Evolutionary conservation across 2,888 invertebrate genomes (phyloP).

Genomic region (Eupelmus urozonus): DNA sequence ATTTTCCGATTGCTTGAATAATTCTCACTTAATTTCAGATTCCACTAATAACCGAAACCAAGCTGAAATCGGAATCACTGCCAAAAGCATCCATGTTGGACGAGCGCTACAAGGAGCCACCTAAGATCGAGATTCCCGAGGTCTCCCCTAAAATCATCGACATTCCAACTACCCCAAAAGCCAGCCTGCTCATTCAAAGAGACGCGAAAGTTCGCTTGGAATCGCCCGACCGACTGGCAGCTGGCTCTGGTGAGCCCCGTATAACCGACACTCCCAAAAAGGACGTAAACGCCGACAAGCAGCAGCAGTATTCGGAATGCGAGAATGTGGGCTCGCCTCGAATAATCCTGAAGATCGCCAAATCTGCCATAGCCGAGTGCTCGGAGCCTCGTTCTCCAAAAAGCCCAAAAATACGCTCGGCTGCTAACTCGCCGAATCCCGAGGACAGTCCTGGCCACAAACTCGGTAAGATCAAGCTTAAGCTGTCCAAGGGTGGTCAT

Average conservation of each 20-base stretch:
- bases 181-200: constrained; percentile 70
- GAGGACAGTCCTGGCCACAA: constrained; percentile 77
- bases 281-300: constrained; percentile 62
- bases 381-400: constrained; percentile 74
- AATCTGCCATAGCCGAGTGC: constrained; percentile 74
- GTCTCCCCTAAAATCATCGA: constrained; percentile 65
- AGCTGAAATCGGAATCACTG: constrained; percentile 61
- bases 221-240: constrained; percentile 67
- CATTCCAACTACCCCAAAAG: constrained; percentile 61
- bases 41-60: constrained; percentile 8
- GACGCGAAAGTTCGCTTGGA: constrained; percentile 67
- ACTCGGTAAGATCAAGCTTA: constrained; percentile 79
- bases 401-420: constrained; percentile 74
- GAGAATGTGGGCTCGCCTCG: constrained; percentile 75
- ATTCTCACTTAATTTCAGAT: constrained; percentile 34
- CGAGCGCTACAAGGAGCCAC: constrained; percentile 72
- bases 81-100: constrained; percentile 67
- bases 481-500: constrained; percentile 78
- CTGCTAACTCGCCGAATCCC: constrained; percentile 74
- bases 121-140: constrained; percentile 73
- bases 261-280: constrained; percentile 70
- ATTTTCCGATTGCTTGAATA: no score
- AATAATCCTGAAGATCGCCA: constrained; percentile 74
- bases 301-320: constrained; percentile 39
- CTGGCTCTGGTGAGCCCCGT: constrained; percentile 64